Evolutionary conservation across 2,113 vertebrate genomes (phyloP), one percentile per base, ranked within the genome.

Genomic region (Apus apus): DNA sequence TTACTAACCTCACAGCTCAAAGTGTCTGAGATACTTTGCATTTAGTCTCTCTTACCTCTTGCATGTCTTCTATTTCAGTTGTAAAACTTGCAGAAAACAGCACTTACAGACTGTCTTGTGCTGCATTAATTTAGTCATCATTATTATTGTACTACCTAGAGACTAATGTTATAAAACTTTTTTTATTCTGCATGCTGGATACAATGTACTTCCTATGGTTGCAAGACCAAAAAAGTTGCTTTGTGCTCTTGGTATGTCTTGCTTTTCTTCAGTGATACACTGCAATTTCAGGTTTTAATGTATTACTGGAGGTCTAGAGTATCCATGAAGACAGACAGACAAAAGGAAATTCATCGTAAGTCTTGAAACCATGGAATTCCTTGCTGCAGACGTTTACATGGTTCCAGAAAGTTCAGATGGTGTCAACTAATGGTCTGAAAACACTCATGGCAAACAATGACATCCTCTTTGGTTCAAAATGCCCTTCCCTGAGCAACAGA

Each of bases 401-500:
- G 17, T 45, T 89, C 22, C 40, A 80, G 50, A 77, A 83, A 27
- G 12, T 61, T 77, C 27, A 66, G 11, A 57, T 21, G 8, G 5
- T 7, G 8, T 38, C 18, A 95, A 45, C n/a, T 85, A 64, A 9
- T 9, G 5, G 16, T 45, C 56, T 70, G 30, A n/a, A 83, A 87
- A 62, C 8, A 36, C 12, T 46, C 15, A 61, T 5, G 8, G 15
- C 40, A 54, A 60, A 54, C 15, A 36, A 4, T 7, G 6, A 27
- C 4, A 46, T 15, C 12, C 9, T 30, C 14, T 1, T 2, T 17
- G 11, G 14, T 40, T 93, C 10, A 62, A 77, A 7, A 25, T n/a
- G 38, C 3, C 6, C 2, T 21, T 78, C 27, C 40, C 51, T 17
- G 8, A 71, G 6, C 0, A 1, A 13, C 1, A 40, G 8, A 58